Evolutionary conservation across 53 echinoderm and acorn worm genomes (phyloP).

Genomic region (Echinarachnius parma): DNA sequence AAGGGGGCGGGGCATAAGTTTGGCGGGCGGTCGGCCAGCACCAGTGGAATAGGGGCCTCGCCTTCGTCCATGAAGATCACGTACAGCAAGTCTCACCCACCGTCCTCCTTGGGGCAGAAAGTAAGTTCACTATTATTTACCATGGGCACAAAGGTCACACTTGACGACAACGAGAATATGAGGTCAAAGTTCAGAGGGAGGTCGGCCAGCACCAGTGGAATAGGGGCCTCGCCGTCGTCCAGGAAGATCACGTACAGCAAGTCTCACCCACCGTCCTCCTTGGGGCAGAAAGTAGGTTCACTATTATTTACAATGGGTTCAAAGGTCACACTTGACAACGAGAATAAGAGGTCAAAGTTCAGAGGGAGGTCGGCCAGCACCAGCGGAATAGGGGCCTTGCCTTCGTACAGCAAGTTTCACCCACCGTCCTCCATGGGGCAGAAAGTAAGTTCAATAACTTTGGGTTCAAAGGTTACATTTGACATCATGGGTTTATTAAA

Average conservation of each 20-base stretch:
- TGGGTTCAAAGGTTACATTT: no score
- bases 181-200: no score
- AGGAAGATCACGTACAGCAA: slow-evolving; percentile 48
- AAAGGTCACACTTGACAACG: slow-evolving; percentile 11
- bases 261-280: no score
- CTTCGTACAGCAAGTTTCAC: no score
- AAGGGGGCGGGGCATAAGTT: not conserved
- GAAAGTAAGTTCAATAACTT: no score
- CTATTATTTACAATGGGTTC: not conserved
- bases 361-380: not conserved
- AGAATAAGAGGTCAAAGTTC: slow-evolving; percentile 16
- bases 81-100: slow-evolving; percentile 30
- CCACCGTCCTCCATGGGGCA: no score
- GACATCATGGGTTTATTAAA: no score
- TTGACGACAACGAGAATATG: slow-evolving; percentile 2
- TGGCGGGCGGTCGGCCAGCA: not conserved
- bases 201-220: not conserved
- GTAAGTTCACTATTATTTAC: no score
- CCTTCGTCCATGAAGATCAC: slow-evolving; percentile 46
- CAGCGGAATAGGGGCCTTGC: no score
- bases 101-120: no score
- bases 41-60: slow-evolving; percentile 2
- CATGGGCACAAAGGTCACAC: slow-evolving; percentile 1
- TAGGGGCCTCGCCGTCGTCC: slow-evolving; percentile 16
- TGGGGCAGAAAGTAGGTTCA: no score